Percentiles rank a stretch among this genome's conserved stretches.
Evolutionary conservation across 2,888 invertebrate species (phyloP).

Genomic region (Philereme vetulata): DNA sequence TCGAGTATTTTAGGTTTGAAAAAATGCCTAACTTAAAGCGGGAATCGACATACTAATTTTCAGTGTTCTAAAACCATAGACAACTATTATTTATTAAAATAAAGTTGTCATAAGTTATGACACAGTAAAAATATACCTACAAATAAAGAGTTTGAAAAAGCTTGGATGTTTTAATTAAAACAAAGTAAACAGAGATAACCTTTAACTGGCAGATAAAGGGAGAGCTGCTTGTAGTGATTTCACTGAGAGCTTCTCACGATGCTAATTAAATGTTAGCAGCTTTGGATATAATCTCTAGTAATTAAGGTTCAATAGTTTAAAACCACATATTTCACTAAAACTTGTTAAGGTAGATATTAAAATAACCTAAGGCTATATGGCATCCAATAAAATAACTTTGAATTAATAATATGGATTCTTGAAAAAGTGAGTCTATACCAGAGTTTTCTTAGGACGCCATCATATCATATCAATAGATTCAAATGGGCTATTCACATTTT

Average conservation of each 20-base stretch:
- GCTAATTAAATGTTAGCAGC: slow-evolving; percentile 29
- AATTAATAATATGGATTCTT: slow-evolving; percentile 3
- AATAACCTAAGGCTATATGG: slow-evolving; percentile 24
- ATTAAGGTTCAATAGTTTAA: slow-evolving; percentile 12
- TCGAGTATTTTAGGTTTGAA: too few relatives aligned
- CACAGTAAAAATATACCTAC: too few relatives aligned
- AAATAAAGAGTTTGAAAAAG: background rate
- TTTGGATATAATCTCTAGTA: slow-evolving; percentile 8
- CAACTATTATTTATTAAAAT: too few relatives aligned
- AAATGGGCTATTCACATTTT: too few relatives aligned
- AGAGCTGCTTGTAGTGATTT: slow-evolving; percentile 28
- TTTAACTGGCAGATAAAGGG: slow-evolving; percentile 32
- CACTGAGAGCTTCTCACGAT: slow-evolving; percentile 33
- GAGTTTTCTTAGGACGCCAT: too few relatives aligned
- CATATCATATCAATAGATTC: too few relatives aligned
- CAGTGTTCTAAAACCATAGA: too few relatives aligned
- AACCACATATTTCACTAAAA: background rate
- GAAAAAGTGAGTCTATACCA: slow-evolving; percentile 1
- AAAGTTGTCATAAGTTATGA: too few relatives aligned
- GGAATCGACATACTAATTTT: too few relatives aligned
- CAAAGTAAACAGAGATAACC: slow-evolving; percentile 35
- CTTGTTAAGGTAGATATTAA: background rate
- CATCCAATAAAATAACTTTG: slow-evolving; percentile 27
- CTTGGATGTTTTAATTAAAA: slow-evolving; percentile 29
- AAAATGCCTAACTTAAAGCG: too few relatives aligned